phyloP scores from a whole-genome alignment of 2,113 vertebrate genomes.

The Paracyprichromis sp. region DNA sequence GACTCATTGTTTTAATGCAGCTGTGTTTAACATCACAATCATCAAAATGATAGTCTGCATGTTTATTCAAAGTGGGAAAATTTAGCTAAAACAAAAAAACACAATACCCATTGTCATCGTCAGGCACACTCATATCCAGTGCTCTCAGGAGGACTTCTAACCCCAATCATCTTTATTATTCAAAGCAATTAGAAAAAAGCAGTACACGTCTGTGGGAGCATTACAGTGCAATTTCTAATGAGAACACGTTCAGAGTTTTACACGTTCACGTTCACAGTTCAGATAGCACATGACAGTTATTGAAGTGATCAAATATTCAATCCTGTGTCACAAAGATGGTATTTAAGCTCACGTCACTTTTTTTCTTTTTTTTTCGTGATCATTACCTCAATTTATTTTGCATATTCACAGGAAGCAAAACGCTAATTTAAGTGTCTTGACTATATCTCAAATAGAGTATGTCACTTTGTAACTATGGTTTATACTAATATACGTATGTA shows the following conservation, averaged over 20 bases:
- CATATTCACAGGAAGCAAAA: background rate
- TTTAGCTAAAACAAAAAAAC: background rate
- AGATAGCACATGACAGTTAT: background rate
- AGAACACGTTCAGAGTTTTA: background rate
- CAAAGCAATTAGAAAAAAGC: conserved; percentile 14
- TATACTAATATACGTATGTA: background rate
- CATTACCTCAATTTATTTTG: background rate
- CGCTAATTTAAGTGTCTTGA: background rate
- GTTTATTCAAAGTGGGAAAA: conserved; percentile 4
- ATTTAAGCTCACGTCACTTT: background rate
- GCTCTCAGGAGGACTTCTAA: background rate
- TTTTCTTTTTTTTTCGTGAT: background rate
- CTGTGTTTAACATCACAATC: conserved; percentile 51
- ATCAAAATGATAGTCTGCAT: conserved; percentile 21
- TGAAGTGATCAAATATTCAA: background rate
- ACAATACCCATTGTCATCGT: background rate
- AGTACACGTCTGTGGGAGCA: background rate
- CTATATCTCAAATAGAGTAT: background rate
- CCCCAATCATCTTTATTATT: conserved; percentile 50
- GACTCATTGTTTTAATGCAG: conserved; percentile 66
- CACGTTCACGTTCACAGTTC: background rate
- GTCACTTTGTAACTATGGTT: background rate
- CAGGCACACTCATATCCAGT: background rate
- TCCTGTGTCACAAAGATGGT: background rate
- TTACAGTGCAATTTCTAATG: background rate